Percentiles rank a stretch among this genome's conserved stretches.
These are phyloP conservation scores for Spea bombifrons DNA, from an alignment of 2,113 vertebrate species.

Conservation along the genomic window DNA sequence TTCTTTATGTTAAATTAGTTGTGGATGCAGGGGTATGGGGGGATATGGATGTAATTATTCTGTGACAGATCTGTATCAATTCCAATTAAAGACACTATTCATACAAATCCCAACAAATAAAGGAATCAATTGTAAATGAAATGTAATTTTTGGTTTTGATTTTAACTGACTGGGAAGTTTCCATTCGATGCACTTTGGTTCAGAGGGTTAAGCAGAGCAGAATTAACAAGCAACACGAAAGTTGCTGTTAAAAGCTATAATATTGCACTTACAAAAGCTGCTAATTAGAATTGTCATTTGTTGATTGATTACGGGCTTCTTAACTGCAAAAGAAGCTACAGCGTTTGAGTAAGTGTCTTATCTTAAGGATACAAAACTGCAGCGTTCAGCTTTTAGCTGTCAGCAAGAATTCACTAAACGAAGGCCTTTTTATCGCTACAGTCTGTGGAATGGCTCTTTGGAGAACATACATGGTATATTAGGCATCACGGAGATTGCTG, in stretches of 20 bases:
- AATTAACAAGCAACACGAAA: conserved; percentile 56
- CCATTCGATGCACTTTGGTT: conserved; percentile 52
- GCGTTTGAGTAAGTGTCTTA: conserved; percentile 61
- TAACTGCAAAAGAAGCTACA: conserved; percentile 57
- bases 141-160: conserved; percentile 16
- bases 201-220: conserved; percentile 43
- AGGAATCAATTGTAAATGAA: conserved; percentile 53
- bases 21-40: no score
- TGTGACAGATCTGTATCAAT: neutral
- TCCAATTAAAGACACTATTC: conserved; percentile 9
- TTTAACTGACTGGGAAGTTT: conserved; percentile 53
- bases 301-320: conserved; percentile 63
- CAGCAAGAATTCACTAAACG: conserved; percentile 58
- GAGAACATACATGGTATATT: conserved; percentile 55
- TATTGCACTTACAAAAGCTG: conserved; percentile 56
- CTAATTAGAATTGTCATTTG: conserved; percentile 73
- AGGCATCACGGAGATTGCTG: conserved; percentile 51
- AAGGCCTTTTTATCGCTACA: conserved; percentile 55
- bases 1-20: no score
- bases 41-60: no score
- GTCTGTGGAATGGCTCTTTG: conserved; percentile 58
- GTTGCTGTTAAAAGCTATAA: conserved; percentile 57
- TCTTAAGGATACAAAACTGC: conserved; percentile 60
- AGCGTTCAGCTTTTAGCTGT: conserved; percentile 57
- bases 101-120: no score